phyloP scores from a whole-genome alignment of 2,888 invertebrate species.

The Athrips mouffetella region DNA sequence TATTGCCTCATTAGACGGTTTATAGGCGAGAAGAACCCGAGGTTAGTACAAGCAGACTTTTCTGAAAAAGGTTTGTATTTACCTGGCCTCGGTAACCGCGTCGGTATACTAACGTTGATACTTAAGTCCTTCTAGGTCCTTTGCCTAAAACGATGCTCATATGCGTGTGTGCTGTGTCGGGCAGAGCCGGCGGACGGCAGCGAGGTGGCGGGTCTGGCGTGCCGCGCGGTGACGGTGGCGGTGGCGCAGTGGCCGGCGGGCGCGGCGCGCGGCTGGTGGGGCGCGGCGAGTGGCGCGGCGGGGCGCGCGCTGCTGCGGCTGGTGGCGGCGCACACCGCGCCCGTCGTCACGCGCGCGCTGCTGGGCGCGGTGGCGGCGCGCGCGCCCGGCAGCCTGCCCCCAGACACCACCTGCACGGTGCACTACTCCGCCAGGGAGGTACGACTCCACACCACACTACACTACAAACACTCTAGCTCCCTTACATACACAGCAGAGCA shows the following conservation, averaged over 20 bases:
- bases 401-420: not conserved
- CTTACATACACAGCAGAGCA: no score
- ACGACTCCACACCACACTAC: no score
- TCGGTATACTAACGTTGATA: no score
- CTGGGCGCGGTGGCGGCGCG: not conserved
- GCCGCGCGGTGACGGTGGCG: constrained; percentile 81
- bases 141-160: no score
- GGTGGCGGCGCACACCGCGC: not conserved
- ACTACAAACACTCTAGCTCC: no score
- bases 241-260: constrained; percentile 69
- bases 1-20: no score
- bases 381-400: not conserved
- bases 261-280: constrained; percentile 64
- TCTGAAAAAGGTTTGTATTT: no score
- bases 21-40: no score
- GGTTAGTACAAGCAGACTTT: no score
- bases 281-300: constrained; percentile 79
- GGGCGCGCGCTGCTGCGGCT: not conserved
- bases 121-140: no score
- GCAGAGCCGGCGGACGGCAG: constrained; percentile 37
- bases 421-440: constrained; percentile 48
- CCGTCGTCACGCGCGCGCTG: constrained; percentile 18
- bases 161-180: constrained; percentile 28
- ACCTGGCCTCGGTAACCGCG: no score
- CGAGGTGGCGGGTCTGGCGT: constrained; percentile 81